Conservation (phyloP, 2,113 vertebrate genomes). For the Bettongia penicillata region DNA sequence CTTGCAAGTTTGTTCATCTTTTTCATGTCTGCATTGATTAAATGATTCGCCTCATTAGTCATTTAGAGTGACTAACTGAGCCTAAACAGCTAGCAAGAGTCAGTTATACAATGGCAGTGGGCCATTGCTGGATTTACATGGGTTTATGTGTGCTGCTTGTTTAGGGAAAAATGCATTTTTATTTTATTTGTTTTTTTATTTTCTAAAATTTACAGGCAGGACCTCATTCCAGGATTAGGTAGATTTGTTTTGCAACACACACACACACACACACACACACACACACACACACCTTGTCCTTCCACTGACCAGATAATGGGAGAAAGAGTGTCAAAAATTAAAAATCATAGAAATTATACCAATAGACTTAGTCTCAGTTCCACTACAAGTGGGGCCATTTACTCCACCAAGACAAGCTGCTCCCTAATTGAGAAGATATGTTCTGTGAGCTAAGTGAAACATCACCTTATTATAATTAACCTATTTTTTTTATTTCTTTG, state of each 20-base stretch:
- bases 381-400: neutral
- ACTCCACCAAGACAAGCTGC: neutral
- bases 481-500: neutral
- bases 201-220: neutral
- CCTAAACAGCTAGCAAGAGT: neutral
- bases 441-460: too few species aligned
- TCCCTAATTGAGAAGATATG: neutral
- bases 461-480: neutral
- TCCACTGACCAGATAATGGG: neutral
- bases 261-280: neutral
- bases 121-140: neutral
- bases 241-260: neutral
- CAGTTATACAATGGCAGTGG: neutral
- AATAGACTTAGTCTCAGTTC: neutral
- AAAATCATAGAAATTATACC: neutral
- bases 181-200: neutral
- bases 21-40: neutral
- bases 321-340: neutral
- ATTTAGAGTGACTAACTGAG: neutral
- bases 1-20: neutral
- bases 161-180: neutral
- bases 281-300: neutral
- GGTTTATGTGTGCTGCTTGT: neutral
- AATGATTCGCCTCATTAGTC: neutral
- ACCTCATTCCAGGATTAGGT: neutral